A percentile compares a stretch with the other conserved stretches of the same genome.
These are phyloP conservation scores for Xiphias gladius DNA, from an alignment of 2,113 vertebrate species.

Conservation along the genomic window DNA sequence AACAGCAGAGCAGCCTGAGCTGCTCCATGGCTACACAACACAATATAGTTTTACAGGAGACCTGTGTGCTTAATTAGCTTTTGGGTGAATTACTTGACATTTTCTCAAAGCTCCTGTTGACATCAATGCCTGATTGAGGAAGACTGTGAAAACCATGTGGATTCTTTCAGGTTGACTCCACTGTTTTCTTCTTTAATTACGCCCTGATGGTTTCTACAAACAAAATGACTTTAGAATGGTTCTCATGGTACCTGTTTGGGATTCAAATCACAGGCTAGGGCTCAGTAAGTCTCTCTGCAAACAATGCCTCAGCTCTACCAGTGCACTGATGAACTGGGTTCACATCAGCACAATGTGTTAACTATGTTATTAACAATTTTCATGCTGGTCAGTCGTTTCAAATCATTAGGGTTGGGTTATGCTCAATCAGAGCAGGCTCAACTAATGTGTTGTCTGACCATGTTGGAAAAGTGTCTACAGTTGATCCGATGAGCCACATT, in stretches of 20 bases:
- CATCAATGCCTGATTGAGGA: slow-evolving; percentile 24
- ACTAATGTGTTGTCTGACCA: too few species aligned
- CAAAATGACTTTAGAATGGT: slow-evolving; percentile 2
- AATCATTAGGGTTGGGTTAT: background rate
- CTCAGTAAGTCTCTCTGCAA: background rate
- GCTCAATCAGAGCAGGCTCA: background rate
- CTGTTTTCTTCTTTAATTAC: slow-evolving; percentile 1
- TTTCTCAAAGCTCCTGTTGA: slow-evolving; percentile 36
- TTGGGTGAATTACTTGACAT: slow-evolving; percentile 48
- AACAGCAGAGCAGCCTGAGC: background rate
- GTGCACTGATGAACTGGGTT: background rate
- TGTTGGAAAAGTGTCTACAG: too few species aligned
- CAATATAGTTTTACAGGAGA: slow-evolving; percentile 13
- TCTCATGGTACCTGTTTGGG: slow-evolving; percentile 1
- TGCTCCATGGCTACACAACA: slow-evolving; percentile 31
- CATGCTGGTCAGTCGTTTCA: background rate
- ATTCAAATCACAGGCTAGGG: slow-evolving; percentile 37
- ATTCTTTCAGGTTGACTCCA: background rate
- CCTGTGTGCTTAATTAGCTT: slow-evolving; percentile 20
- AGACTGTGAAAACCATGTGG: background rate
- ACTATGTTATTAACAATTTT: background rate
- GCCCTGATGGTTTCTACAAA: slow-evolving; percentile 3
- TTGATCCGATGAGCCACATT: too few species aligned
- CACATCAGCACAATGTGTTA: background rate
- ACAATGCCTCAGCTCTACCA: background rate